Conservation (phyloP, 1,140 invertebrate genomes). For the Trialeurodes vaporariorum region DNA sequence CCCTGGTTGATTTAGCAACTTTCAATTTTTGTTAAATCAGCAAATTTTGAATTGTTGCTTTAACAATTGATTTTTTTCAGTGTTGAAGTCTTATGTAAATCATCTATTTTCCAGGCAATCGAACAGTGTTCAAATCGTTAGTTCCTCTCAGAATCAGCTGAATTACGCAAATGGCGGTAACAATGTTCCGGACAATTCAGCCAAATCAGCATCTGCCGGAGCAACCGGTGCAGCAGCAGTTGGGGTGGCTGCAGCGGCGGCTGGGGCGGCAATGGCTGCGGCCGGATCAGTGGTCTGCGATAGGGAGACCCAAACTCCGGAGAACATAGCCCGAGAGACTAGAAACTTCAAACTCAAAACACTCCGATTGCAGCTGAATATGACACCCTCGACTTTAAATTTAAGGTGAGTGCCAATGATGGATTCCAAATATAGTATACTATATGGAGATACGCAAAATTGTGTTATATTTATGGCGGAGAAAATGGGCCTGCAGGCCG, state of each 20-base stretch:
- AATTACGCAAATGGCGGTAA: neutral
- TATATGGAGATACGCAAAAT: neutral
- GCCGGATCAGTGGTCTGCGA: slow-evolving; percentile 44
- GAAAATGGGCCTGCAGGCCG: too few relatives aligned
- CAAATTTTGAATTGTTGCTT: too few relatives aligned
- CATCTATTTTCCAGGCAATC: neutral
- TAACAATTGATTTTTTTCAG: too few relatives aligned
- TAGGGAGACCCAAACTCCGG: slow-evolving; percentile 53
- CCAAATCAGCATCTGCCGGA: too few relatives aligned
- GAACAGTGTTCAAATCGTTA: neutral
- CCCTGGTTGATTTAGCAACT: too few relatives aligned
- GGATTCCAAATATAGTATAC: neutral
- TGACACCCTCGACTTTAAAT: slow-evolving; percentile 45
- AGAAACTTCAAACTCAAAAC: slow-evolving; percentile 49
- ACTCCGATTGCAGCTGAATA: slow-evolving; percentile 49
- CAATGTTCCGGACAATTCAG: neutral
- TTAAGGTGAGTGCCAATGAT: slow-evolving; percentile 40
- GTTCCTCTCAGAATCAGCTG: neutral
- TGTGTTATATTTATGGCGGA: neutral
- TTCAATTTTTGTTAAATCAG: too few relatives aligned
- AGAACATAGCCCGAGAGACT: slow-evolving; percentile 52
- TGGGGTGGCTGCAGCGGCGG: slow-evolving; percentile 41
- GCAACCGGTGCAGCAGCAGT: neutral
- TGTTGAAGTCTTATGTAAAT: too few relatives aligned
- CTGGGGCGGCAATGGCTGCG: slow-evolving; percentile 26